Percentiles rank a stretch among this genome's conserved stretches.
Conservation (phyloP, 2,888 invertebrate species). For the Polyommatus icarus region DNA sequence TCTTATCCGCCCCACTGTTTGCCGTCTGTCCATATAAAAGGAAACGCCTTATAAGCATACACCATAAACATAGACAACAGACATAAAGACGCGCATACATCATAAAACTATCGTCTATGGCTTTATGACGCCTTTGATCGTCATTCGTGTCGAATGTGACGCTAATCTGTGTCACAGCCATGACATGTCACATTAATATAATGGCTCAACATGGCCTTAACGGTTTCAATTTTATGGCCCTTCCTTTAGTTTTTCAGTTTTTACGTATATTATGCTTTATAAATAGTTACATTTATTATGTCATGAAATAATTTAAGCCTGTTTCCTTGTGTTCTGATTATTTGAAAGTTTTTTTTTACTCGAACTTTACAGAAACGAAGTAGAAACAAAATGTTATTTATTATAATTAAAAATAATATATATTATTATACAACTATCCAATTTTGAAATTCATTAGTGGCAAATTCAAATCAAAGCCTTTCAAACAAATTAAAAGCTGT, state of each 20-base stretch:
- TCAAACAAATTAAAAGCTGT: neutral
- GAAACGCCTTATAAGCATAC: neutral
- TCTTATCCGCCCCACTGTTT: neutral
- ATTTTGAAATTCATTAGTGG: neutral
- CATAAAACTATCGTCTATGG: conserved; percentile 20
- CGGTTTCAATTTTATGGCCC: neutral
- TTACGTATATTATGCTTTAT: neutral
- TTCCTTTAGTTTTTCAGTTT: neutral
- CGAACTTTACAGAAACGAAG: too few relatives aligned
- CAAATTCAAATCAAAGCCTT: neutral
- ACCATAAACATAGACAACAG: conserved; percentile 10
- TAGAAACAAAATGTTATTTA: too few relatives aligned
- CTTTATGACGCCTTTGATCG: conserved; percentile 21
- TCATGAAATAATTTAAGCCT: too few relatives aligned
- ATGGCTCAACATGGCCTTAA: neutral
- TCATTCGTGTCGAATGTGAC: neutral
- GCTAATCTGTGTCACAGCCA: neutral
- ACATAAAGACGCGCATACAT: neutral
- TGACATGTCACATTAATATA: conserved; percentile 11
- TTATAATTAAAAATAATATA: too few relatives aligned
- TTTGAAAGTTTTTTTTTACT: too few relatives aligned
- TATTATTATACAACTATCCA: too few relatives aligned
- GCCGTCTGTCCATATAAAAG: neutral
- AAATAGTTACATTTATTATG: too few relatives aligned
- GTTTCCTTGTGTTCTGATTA: too few relatives aligned